A percentile compares a stretch with the other conserved stretches of the same genome.
These are phyloP conservation scores for Morinoia aosen DNA, from an alignment of 2,888 invertebrate genomes.

Conservation along the genomic window DNA sequence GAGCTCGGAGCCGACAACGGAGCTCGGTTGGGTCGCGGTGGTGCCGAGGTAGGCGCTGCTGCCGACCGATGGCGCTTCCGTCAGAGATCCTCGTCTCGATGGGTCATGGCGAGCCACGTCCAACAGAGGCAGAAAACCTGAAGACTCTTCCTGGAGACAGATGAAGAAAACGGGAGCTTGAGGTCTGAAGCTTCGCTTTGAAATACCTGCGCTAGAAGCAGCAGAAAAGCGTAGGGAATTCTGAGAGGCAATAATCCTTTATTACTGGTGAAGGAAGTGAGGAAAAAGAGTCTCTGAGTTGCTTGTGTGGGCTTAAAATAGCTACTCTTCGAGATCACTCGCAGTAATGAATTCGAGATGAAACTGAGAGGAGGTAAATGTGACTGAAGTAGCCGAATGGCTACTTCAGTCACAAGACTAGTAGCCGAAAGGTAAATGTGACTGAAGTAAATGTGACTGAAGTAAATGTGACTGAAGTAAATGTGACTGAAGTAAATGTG, in stretches of 20 bases:
- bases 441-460: too few species aligned
- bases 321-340: too few species aligned
- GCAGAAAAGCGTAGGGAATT: background rate
- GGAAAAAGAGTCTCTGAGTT: background rate
- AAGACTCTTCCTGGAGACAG: slow-evolving; percentile 38
- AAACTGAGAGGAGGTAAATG: too few species aligned
- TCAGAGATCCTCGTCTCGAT: background rate
- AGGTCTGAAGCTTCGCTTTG: background rate
- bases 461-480: too few species aligned
- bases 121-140: slow-evolving; percentile 44
- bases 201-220: background rate
- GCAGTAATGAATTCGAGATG: too few species aligned
- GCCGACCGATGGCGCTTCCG: background rate
- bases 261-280: background rate
- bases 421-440: too few species aligned
- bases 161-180: background rate
- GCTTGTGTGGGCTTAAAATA: background rate
- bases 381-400: background rate
- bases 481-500: too few species aligned
- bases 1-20: slow-evolving; percentile 28
- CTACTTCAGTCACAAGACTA: too few species aligned
- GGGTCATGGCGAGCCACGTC: slow-evolving; percentile 48
- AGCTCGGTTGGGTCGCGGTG: background rate
- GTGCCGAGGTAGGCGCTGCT: background rate
- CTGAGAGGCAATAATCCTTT: background rate